Conservation (phyloP, 1,140 invertebrate genomes). For the Teleogryllus occipitalis region DNA sequence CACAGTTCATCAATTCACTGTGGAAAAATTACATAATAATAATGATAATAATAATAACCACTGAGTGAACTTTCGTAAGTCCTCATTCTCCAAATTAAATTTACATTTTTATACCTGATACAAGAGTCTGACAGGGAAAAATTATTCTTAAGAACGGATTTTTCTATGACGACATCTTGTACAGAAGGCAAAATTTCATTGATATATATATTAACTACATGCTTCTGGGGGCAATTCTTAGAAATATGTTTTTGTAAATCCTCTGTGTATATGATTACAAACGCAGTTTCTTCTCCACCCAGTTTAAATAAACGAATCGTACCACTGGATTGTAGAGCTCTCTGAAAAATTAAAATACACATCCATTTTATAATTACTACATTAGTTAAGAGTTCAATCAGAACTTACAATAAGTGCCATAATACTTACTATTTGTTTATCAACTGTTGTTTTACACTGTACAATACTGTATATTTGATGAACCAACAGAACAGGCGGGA, state of each 20-base stretch:
- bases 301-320: slow-evolving; percentile 20
- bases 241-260: slow-evolving; percentile 16
- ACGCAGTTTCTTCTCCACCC: slow-evolving; percentile 16
- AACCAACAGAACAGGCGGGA: slow-evolving; percentile 22
- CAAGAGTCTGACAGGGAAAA: slow-evolving; percentile 9
- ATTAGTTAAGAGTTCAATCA: no score
- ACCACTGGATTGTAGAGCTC: slow-evolving; percentile 12
- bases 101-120: slow-evolving; percentile 11
- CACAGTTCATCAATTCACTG: slow-evolving; percentile 19
- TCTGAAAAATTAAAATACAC: slow-evolving; percentile 13
- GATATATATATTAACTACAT: slow-evolving; percentile 10
- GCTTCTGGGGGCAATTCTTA: slow-evolving; percentile 13
- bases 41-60: not conserved
- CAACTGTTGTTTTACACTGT: slow-evolving; percentile 16
- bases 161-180: slow-evolving; percentile 22
- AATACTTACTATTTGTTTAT: slow-evolving; percentile 20
- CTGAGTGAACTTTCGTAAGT: not conserved
- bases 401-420: not conserved
- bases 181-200: slow-evolving; percentile 12
- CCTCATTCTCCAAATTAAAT: not conserved
- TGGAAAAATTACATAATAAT: not conserved
- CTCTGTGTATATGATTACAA: slow-evolving; percentile 14
- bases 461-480: slow-evolving; percentile 23
- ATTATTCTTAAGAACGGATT: slow-evolving; percentile 11
- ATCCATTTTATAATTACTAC: not conserved